Base-by-base conservation (phyloP, 1,140 invertebrate genomes). In the Phenacoccus solenopsis region DNA sequence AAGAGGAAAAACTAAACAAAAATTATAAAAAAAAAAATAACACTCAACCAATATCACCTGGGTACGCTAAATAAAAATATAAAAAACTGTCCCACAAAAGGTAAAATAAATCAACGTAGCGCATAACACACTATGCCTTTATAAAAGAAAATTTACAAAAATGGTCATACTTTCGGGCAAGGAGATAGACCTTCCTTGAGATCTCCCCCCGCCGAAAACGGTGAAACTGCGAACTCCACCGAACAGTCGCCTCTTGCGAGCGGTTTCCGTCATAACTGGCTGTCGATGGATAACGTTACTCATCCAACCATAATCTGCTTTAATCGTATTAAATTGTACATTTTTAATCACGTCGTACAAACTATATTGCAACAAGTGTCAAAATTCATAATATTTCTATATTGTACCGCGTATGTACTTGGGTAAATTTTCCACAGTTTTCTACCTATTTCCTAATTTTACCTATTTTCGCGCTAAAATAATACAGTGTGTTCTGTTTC, bases 121-220 rank as follows among this genome's bases (percentile, higher is more conserved):
- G 10, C 25, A 70, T 28, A 30, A 28, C 3, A 64, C 5, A 70
- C 20, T 12, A 27, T 28, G 2, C 13, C 28, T 67, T 1, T 74
- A 79, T 72, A 79, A 78, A 79, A 76, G 75, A 78, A 78, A 79
- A n/a, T n/a, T n/a, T n/a, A n/a, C n/a, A 78, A 78, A 76, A 78
- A 27, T 2, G 38, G 69, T 82, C 84, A 84, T 89, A 89, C 87
- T 89, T 88, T 89, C 87, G 78, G 87, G 87, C 77, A 89, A 84
- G 76, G 87, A 88, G 81, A 88, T 88, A 80, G 87, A 88, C 76
- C 86, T 86, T 81, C 87, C 84, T 78, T 86, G 85, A 73, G 84
- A 81, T 69, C 84, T 81, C 73, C 83, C 84, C 73, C 83, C 84
- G 72, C 86, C 86, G 80, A 87, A 88, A 75, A 87, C 85, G 73